phyloP scores from a whole-genome alignment of 2,888 invertebrate species.

The Melanostoma scalare region DNA sequence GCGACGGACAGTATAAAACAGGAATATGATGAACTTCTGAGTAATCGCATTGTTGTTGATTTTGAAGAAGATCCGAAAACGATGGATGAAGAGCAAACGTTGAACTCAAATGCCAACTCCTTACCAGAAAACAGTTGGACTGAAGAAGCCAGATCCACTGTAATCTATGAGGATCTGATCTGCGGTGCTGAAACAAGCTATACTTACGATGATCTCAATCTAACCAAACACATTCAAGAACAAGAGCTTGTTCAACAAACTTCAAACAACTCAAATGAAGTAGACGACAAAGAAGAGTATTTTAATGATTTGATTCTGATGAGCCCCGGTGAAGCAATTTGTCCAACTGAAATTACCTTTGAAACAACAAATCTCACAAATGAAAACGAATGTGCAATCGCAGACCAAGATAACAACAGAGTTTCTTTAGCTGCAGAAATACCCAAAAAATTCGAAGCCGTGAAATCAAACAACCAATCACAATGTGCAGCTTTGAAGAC shows the following conservation, averaged over 20 bases:
- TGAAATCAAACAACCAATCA: not conserved
- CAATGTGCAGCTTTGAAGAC: conserved; percentile 17
- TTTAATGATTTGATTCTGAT: conserved; percentile 60
- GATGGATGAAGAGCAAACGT: conserved; percentile 1
- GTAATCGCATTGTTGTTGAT: conserved; percentile 41
- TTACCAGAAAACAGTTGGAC: conserved; percentile 27
- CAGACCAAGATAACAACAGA: not conserved
- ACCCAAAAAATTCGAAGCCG: no score
- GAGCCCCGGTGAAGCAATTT: conserved; percentile 41
- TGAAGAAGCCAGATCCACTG: conserved; percentile 2
- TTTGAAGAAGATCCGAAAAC: conserved; percentile 28
- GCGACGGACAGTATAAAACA: conserved; percentile 25
- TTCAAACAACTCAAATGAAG: conserved; percentile 16
- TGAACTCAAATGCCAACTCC: not conserved
- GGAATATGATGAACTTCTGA: conserved; percentile 53
- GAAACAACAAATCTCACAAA: not conserved
- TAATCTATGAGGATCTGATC: conserved; percentile 56
- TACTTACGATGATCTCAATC: conserved; percentile 39
- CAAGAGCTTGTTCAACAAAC: not conserved
- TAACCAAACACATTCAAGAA: conserved; percentile 26
- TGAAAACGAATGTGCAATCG: not conserved
- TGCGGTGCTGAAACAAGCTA: conserved; percentile 40
- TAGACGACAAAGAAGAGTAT: conserved; percentile 56
- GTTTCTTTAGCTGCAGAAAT: not conserved
- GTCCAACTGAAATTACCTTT: conserved; percentile 23